Base-by-base conservation (phyloP, 1,140 invertebrate genomes). In the Drosophila kurseongensis region DNA sequence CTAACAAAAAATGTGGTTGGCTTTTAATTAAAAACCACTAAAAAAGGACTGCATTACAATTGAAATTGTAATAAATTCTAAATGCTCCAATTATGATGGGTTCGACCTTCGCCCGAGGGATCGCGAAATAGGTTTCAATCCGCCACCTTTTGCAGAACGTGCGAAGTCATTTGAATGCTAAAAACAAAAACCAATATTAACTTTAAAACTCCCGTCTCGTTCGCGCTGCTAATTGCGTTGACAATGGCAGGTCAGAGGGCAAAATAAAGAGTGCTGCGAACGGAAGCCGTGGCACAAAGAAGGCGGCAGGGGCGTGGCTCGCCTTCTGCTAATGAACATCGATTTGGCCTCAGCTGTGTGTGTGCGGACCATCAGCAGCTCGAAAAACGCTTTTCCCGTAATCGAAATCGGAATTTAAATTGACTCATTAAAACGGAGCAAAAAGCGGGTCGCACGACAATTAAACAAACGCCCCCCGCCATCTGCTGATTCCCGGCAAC, bases 381-480 rank as follows among this genome's bases (percentile, higher is more conserved):
- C 63, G 72, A 59, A 65, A 63, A 71, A 69, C 66, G 78, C 54
- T 60, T 68, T 63, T 40, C 50, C 79, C 80, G 80, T 79, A 88
- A 89, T 88, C 84, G 80, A 88, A 89, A 88, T 88, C 84, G 80
- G 83, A 88, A 88, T 88, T 88, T 88, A 88, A 88, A 88, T 88
- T 88, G 83, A 88, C 83, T 88, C 83, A 88, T 88, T 88, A 88
- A 88, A 88, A 89, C 68, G 75, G 52, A 82, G 76, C 79, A 88
- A 88, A 86, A 86, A 86, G 83, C 79, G 83, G 79, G 83, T 78
- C 83, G 84, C 83, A 71, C 76, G 84, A 88, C 83, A 88, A 88
- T 88, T 89, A 88, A 89, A 84, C 83, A 88, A 89, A 79, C 72
- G 84, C 60, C 54, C 40, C 68, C 27, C 27, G 13, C 59, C 35